Conservation (phyloP, 1,140 invertebrate genomes). For the Papilio dardanus region DNA sequence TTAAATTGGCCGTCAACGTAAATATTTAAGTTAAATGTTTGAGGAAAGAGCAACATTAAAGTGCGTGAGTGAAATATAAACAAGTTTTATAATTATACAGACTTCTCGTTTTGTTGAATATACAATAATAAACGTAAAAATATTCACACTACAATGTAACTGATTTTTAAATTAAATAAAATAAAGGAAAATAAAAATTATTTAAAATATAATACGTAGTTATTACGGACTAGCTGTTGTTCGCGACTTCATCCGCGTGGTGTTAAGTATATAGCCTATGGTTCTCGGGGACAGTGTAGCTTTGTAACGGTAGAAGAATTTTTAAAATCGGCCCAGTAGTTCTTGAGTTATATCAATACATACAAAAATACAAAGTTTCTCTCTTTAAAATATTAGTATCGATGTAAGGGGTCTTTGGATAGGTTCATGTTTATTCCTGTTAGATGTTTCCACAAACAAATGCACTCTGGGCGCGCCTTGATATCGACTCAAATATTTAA, state of each 20-base stretch:
- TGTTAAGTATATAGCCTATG: no score
- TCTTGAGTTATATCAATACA: no score
- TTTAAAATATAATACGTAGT: no score
- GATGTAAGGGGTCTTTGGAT: neutral
- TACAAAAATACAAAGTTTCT: no score
- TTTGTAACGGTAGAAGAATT: no score
- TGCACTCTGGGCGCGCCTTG: constrained; percentile 57
- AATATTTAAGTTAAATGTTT: constrained; percentile 39
- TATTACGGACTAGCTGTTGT: no score
- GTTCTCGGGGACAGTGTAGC: no score
- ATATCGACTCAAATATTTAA: constrained; percentile 54
- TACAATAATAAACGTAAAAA: constrained; percentile 16
- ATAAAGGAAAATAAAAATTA: neutral
- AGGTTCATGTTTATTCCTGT: constrained; percentile 10
- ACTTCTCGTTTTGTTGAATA: neutral
- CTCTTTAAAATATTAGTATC: neutral
- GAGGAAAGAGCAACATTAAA: constrained; percentile 30
- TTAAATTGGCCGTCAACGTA: constrained; percentile 25
- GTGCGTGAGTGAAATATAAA: constrained; percentile 29
- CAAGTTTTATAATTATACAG: constrained; percentile 13
- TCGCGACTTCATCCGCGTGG: no score
- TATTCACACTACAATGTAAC: constrained; percentile 9
- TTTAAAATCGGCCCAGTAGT: no score
- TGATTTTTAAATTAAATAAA: neutral
- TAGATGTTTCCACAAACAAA: constrained; percentile 47